phyloP scores from a whole-genome alignment of 2,113 vertebrate genomes.

The Syrmaticus mikado region DNA sequence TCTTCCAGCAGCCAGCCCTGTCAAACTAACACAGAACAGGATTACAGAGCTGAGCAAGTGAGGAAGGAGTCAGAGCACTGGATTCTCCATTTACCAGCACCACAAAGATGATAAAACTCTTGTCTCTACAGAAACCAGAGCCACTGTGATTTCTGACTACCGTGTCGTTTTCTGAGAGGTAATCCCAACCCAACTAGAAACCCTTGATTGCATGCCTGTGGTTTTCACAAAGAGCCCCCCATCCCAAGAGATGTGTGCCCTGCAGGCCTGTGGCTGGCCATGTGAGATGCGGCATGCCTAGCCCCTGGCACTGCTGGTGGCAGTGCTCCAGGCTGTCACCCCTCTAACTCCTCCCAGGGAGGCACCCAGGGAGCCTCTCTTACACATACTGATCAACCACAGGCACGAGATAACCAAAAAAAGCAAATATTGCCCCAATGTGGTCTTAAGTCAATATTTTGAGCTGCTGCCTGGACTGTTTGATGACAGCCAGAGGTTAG shows the following conservation, averaged over 20 bases:
- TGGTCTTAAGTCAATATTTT: slow-evolving; percentile 49
- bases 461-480: neutral
- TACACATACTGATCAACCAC: neutral
- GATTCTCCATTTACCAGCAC: neutral
- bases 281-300: rapidly evolving
- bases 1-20: neutral
- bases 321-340: neutral
- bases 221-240: neutral
- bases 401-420: neutral
- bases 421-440: slow-evolving; percentile 29
- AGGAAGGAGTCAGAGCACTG: neutral
- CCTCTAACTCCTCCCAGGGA: neutral
- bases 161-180: neutral
- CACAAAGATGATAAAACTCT: neutral
- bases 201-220: neutral
- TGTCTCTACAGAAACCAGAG: neutral
- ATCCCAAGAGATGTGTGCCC: neutral
- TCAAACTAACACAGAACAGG: neutral
- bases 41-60: neutral
- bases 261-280: neutral
- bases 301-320: neutral
- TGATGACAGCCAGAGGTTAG: neutral
- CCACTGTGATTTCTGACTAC: rapidly evolving
- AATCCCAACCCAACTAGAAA: neutral
- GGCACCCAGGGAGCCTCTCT: slow-evolving; percentile 2